Base-by-base conservation (phyloP, 1,140 invertebrate genomes). In the Agraylea sexmaculata region DNA sequence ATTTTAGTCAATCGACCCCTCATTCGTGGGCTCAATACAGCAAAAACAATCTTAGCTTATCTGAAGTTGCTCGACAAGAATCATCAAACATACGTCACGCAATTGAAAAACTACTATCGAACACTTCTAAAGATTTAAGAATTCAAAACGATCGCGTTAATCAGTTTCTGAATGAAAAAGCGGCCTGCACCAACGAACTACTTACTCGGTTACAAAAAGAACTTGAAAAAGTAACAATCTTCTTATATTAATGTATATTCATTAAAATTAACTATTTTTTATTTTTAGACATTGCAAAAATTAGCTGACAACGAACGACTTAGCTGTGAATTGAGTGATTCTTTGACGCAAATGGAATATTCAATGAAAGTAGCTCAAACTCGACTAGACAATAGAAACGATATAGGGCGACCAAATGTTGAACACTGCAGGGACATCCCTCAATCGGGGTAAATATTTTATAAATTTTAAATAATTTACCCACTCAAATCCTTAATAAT, bases 341-440 rank as follows among this genome's bases (percentile, higher is more conserved):
- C 71, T 1, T 66, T 81, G 2, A 64, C 67, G 41, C 73, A 73
- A 50, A 70, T 83, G 53, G 78, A 86, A 50, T 62, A 70, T 6
- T 73, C 76, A 2, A 75, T 83, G 71, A 85, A 85, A 56, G 69
- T 82, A 17, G 80, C 80, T 12, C 82, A 87, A 59, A 85, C 82
- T 0, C 70, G 82, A 46, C 62, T 87, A 37, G 70, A 80, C 51
- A 80, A 83, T 50, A 68, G 81, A 42, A 67, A 73, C 25, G 59
- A 64, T 25, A 40, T 34, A 8, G 66, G 68, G 37, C 62, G 76
- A 21, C 77, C 77, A 12, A 66, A 75, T 27, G 74, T 81, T 6
- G 83, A 86, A 58, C 80, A 69, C 49, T 82, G 80, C 39, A 64
- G 79, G 31, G 83, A 86, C 54, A 57, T 60, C 21, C 64, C 78